phyloP scores from a whole-genome alignment of 2,797 vertebrate genomes.

The Pelodytes ibericus region DNA sequence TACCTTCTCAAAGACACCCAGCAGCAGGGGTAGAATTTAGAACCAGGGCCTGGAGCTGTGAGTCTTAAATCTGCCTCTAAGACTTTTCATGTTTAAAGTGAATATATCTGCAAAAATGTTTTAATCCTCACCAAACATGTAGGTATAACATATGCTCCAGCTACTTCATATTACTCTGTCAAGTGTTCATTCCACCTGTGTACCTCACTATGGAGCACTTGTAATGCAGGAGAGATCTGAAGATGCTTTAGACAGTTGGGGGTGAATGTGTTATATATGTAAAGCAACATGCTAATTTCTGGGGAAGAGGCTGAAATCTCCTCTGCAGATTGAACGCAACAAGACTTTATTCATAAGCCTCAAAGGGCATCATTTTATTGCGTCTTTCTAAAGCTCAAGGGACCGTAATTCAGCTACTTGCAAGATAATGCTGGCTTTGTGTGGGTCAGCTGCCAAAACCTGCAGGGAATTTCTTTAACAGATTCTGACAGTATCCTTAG shows the following conservation, averaged over 20 bases:
- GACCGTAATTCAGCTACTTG: constrained; percentile 49
- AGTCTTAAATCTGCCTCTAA: no score
- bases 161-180: neutral
- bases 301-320: constrained; percentile 35
- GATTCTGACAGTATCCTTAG: constrained; percentile 67
- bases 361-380: constrained; percentile 53
- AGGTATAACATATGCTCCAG: neutral
- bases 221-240: neutral
- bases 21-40: no score
- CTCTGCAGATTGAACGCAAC: constrained; percentile 45
- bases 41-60: no score
- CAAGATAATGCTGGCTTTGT: constrained; percentile 70
- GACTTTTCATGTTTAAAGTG: no score
- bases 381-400: constrained; percentile 54
- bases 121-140: neutral
- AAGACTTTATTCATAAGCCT: constrained; percentile 56
- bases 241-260: neutral
- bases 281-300: constrained; percentile 9
- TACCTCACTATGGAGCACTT: neutral
- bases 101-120: no score
- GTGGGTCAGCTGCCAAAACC: constrained; percentile 58
- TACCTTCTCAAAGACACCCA: no score
- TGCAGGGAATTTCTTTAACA: constrained; percentile 66
- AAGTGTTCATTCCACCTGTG: neutral
- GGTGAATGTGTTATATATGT: constrained; percentile 8